phyloP scores from a whole-genome alignment of 2,113 vertebrate genomes.

The Zosterops borbonicus region DNA sequence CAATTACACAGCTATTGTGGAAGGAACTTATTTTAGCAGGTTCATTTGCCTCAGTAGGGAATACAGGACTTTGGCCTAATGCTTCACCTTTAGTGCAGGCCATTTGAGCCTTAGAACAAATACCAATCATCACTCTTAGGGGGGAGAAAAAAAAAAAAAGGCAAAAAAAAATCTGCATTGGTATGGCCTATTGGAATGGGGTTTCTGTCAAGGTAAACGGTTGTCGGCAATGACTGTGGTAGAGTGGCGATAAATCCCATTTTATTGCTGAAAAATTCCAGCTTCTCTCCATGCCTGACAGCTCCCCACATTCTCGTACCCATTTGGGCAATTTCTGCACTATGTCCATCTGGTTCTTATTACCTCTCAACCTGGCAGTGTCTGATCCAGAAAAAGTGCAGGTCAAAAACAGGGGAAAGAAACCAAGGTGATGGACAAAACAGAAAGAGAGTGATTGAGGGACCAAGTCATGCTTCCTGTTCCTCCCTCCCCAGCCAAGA shows the following conservation, averaged over 20 bases:
- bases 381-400: constrained; percentile 83
- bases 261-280: constrained; percentile 99
- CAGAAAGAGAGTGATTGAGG: constrained; percentile 66
- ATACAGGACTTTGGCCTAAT: constrained; percentile 87
- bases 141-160: background rate
- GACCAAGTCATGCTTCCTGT: fast-evolving
- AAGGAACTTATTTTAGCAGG: constrained; percentile 98
- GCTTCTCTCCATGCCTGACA: constrained; percentile 98
- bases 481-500: background rate
- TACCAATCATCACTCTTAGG: constrained; percentile 83
- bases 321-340: constrained; percentile 94
- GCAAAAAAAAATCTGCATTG: constrained; percentile 76
- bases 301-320: constrained; percentile 93
- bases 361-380: constrained; percentile 87
- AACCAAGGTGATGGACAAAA: constrained; percentile 78
- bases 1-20: constrained; percentile 97
- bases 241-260: constrained; percentile 98
- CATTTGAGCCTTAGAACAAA: constrained; percentile 87
- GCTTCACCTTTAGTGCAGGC: constrained; percentile 82
- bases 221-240: constrained; percentile 88
- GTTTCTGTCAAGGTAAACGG: constrained; percentile 84
- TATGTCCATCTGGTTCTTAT: constrained; percentile 99
- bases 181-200: constrained; percentile 78
- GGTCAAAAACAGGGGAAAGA: constrained; percentile 77
- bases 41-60: constrained; percentile 98